Conservation (phyloP, 2,113 vertebrate genomes). For the Seriola quinqueradiata region DNA sequence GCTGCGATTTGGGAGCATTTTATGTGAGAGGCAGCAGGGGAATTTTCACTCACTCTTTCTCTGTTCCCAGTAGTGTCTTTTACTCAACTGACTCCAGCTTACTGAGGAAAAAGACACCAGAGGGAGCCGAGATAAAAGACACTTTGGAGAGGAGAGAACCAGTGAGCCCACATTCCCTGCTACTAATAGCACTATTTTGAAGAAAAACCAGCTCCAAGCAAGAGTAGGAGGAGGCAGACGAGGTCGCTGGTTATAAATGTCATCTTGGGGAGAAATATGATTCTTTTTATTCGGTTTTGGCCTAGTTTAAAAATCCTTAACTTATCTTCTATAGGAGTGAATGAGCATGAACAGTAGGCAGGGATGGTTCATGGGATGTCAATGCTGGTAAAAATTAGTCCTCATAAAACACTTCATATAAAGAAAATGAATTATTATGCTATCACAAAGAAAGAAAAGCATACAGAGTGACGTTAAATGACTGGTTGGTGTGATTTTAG, state of each 20-base stretch:
- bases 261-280: constrained; percentile 41
- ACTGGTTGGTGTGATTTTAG: constrained; percentile 17
- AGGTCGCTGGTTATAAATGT: constrained; percentile 61
- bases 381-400: constrained; percentile 21
- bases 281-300: constrained; percentile 53
- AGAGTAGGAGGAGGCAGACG: constrained; percentile 64
- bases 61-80: constrained; percentile 72
- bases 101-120: constrained; percentile 74
- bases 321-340: constrained; percentile 28
- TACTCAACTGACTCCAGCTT: constrained; percentile 73
- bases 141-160: constrained; percentile 67
- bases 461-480: neutral
- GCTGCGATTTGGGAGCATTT: constrained; percentile 49
- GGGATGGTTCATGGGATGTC: neutral
- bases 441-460: constrained; percentile 15
- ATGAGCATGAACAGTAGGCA: constrained; percentile 26
- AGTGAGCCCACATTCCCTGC: constrained; percentile 65
- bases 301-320: constrained; percentile 55
- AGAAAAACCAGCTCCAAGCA: constrained; percentile 60
- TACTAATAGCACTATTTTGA: constrained; percentile 73
- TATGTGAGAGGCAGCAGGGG: constrained; percentile 55
- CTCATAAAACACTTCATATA: constrained; percentile 15
- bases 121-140: constrained; percentile 78
- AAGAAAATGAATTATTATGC: constrained; percentile 3
- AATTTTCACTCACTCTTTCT: constrained; percentile 53